Evolutionary conservation across 2,888 invertebrate genomes (phyloP).

Genomic region (Mythimna loreyi): DNA sequence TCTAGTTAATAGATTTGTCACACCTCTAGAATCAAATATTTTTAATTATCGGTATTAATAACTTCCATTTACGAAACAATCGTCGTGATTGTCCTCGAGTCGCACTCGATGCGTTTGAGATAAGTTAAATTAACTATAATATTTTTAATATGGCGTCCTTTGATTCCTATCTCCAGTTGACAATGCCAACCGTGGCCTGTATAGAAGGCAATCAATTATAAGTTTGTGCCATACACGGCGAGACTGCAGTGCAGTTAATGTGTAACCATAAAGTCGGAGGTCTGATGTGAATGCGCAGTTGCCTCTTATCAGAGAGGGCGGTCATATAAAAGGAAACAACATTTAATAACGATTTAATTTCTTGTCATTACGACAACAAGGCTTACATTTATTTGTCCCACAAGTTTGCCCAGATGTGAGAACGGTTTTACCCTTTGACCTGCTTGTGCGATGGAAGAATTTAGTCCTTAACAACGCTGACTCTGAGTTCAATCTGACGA

Average conservation of each 20-base stretch:
- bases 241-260: slow-evolving; percentile 78
- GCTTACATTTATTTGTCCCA: slow-evolving; percentile 75
- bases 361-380: slow-evolving; percentile 74
- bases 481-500: slow-evolving; percentile 76
- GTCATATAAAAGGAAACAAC: slow-evolving; percentile 80
- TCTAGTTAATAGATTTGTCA: slow-evolving; percentile 8
- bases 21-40: not conserved
- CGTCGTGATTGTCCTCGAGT: not conserved
- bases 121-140: slow-evolving; percentile 21
- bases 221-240: slow-evolving; percentile 80
- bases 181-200: slow-evolving; percentile 81
- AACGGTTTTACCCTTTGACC: slow-evolving; percentile 83
- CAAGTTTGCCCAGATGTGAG: slow-evolving; percentile 74
- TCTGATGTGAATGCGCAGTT: slow-evolving; percentile 72
- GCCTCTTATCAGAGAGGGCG: slow-evolving; percentile 81
- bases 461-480: slow-evolving; percentile 74
- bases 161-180: slow-evolving; percentile 78
- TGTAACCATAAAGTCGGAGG: slow-evolving; percentile 74
- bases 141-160: slow-evolving; percentile 66
- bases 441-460: slow-evolving; percentile 73
- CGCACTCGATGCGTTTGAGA: slow-evolving; percentile 12
- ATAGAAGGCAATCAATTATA: slow-evolving; percentile 80
- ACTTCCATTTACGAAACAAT: slow-evolving; percentile 16
- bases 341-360: slow-evolving; percentile 73
- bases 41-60: slow-evolving; percentile 23